A percentile compares a stretch with the other conserved stretches of the same genome.
These are phyloP conservation scores for Drosophila pseudotalamancana DNA, from an alignment of 2,888 invertebrate species.

Conservation along the genomic window DNA sequence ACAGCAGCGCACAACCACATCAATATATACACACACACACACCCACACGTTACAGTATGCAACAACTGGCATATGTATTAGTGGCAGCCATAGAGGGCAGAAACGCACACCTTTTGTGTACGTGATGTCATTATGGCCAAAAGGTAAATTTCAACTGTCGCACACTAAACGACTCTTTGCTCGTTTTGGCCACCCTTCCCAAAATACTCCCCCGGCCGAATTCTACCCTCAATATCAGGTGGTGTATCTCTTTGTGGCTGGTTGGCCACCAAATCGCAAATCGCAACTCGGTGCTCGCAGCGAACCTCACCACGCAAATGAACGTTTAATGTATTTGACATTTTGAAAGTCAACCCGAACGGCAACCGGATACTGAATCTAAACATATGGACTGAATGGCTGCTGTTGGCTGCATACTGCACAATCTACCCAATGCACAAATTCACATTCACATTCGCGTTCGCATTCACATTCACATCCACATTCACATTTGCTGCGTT, in stretches of 20 bases:
- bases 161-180: slow-evolving; percentile 71
- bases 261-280: slow-evolving; percentile 68
- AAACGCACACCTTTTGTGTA: slow-evolving; percentile 74
- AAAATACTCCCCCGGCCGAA: too few relatives aligned
- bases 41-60: slow-evolving; percentile 49
- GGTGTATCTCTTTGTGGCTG: slow-evolving; percentile 65
- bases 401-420: slow-evolving; percentile 17
- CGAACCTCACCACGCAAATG: slow-evolving; percentile 65
- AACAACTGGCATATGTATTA: slow-evolving; percentile 71
- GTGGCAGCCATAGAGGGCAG: slow-evolving; percentile 44
- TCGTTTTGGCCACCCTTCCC: slow-evolving; percentile 17
- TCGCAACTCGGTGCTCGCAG: background rate
- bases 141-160: slow-evolving; percentile 80
- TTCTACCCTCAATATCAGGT: slow-evolving; percentile 27
- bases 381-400: slow-evolving; percentile 57
- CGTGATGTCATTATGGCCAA: slow-evolving; percentile 79
- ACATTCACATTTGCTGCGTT: slow-evolving; percentile 24
- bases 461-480: slow-evolving; percentile 15
- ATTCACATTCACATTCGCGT: slow-evolving; percentile 12
- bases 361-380: slow-evolving; percentile 55
- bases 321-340: slow-evolving; percentile 82
- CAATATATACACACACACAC: slow-evolving; percentile 2
- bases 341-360: slow-evolving; percentile 76
- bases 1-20: slow-evolving; percentile 56
- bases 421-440: slow-evolving; percentile 10